Base-by-base conservation (phyloP, 2,888 invertebrate genomes). In the Epsilonema sp. region DNA sequence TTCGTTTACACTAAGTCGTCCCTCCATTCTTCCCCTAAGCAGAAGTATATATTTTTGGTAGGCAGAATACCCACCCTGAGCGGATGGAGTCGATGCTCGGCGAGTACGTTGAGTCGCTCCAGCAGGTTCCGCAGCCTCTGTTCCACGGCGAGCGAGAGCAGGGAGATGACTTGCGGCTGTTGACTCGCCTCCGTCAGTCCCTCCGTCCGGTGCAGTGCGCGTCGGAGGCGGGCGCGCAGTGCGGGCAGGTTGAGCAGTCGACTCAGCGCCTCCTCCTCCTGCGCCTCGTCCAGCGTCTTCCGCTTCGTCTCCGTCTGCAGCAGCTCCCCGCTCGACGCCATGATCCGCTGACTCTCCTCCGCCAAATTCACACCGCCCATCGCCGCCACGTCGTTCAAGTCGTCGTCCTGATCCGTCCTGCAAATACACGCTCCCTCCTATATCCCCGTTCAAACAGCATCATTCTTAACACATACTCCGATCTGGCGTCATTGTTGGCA, bases 301-400 rank as follows among this genome's bases (percentile, higher is more conserved):
- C 89, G 89, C 53, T 79, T 67, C 51, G 82, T 80, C 66, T 85
- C 84, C 1, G 83, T 81, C 24, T 85, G 84, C 54, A 86, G 82
- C 66, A 83, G 77, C 60, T 86, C 84, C 1, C 84, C 82, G 54
- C 66, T 67, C 19, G 83, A 79, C 16, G 85, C 85, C 51, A 92
- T 74, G 61, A 92, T 92, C 67, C 85, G 78, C 67, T 87, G 87
- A 36, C 83, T 81, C 69, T 94, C 92, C 69, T 94, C 92, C 0
- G 83, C 82, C 59, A 94, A 74, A 71, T 94, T 94, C 47, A 94
- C 92, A 44, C 92, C 92, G 53, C 92, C 92, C 92, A 94, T 92
- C 11, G 92, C 89, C 26, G 92, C 90, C 16, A 94, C 92, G 71
- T 94, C 92, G 64, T 92, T 94, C 61, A 92, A 89, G 66, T 94